Evolutionary conservation across 1,140 invertebrate genomes (phyloP).

Genomic region (Papilio xuthus): DNA sequence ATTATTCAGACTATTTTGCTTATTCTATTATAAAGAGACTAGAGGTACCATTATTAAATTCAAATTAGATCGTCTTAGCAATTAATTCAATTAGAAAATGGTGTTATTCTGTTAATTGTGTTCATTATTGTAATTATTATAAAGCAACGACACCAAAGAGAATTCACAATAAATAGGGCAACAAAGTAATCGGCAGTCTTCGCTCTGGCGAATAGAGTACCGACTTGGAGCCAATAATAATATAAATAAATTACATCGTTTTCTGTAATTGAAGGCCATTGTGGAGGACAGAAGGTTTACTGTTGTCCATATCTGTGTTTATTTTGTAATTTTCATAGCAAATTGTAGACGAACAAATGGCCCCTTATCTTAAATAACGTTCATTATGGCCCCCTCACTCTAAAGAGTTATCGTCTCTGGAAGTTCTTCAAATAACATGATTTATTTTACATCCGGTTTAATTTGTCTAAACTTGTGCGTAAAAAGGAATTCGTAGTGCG

Average conservation of each 20-base stretch:
- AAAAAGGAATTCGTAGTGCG: background rate
- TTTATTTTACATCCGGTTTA: background rate
- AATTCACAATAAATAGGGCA: conserved; percentile 30
- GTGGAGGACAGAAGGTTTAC: conserved; percentile 36
- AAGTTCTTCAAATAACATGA: conserved; percentile 21
- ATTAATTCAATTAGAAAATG: conserved; percentile 10
- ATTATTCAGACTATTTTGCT: background rate
- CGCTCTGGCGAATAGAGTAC: conserved; percentile 25
- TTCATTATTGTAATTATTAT: conserved; percentile 4
- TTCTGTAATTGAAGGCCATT: conserved; percentile 37
- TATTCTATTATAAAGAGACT: background rate
- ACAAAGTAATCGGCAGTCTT: conserved; percentile 37
- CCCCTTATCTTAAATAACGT: conserved; percentile 55
- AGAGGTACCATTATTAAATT: background rate
- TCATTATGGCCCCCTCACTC: conserved; percentile 37
- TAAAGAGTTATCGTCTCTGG: conserved; percentile 14
- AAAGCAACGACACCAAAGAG: conserved; percentile 32
- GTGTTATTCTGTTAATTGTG: background rate
- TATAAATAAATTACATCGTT: conserved; percentile 45
- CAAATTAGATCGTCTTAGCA: background rate
- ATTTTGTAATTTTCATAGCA: conserved; percentile 58
- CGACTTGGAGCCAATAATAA: conserved; percentile 41
- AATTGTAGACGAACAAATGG: conserved; percentile 52
- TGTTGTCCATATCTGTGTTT: conserved; percentile 56
- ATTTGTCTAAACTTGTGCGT: background rate